A percentile compares a stretch with the other conserved stretches of the same genome.
Conservation (phyloP, 2,113 vertebrate genomes). For the Macroglossus sobrinus region DNA sequence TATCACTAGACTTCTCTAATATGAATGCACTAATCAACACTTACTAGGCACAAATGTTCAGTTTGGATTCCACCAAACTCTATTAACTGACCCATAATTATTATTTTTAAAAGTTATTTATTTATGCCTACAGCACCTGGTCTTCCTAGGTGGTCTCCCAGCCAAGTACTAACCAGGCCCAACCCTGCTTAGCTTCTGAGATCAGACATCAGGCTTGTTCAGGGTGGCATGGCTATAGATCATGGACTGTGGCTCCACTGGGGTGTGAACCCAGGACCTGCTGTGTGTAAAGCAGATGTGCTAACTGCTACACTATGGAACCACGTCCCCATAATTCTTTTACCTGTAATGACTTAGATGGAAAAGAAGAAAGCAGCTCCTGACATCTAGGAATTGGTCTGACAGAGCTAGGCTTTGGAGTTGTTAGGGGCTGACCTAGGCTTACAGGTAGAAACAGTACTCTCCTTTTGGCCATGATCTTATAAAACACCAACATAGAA, state of each 20-base stretch:
- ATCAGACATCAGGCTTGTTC: too few species aligned
- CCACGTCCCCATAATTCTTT: not conserved
- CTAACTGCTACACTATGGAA: too few species aligned
- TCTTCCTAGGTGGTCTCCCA: too few species aligned
- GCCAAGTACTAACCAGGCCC: too few species aligned
- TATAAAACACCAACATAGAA: conserved; percentile 11
- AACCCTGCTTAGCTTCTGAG: too few species aligned
- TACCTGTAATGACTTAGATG: conserved; percentile 10
- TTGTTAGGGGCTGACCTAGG: not conserved
- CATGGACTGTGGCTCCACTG: too few species aligned
- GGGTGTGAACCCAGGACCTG: too few species aligned
- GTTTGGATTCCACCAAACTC: not conserved
- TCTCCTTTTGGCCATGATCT: not conserved
- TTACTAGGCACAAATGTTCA: conserved; percentile 2
- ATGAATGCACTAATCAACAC: not conserved
- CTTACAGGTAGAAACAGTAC: not conserved
- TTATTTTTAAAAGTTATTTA: not conserved
- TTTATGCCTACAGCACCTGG: too few species aligned
- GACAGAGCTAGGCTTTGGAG: not conserved
- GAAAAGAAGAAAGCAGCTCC: not conserved
- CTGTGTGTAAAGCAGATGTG: too few species aligned
- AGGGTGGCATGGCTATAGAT: too few species aligned
- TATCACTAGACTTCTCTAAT: not conserved
- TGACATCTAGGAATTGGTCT: not conserved
- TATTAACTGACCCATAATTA: not conserved